Base-by-base conservation (phyloP, 2,797 vertebrate genomes). In the Acridotheres tristis region DNA sequence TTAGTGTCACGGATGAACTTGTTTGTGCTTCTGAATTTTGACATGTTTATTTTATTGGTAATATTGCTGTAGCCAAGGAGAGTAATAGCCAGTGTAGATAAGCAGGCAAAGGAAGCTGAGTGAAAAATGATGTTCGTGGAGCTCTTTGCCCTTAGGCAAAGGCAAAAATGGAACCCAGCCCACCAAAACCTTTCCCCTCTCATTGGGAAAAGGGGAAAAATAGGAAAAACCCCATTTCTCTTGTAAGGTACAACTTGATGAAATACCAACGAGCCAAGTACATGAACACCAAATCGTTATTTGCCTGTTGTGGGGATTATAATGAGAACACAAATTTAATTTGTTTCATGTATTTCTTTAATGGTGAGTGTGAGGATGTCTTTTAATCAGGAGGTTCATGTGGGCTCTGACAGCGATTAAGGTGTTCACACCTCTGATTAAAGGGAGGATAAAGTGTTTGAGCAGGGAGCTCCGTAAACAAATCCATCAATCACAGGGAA, bases 381-480 rank as follows among this genome's bases (percentile, higher is more conserved):
- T 96, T 96, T 95, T 97, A 94, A 96, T 96, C 91, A 93, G 66
- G 85, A 94, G 80, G 76, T 86, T 89, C 81, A 89, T 58, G 63
- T 88, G 92, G 45, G 76, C 87, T 96, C 94, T 96, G 94, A 94
- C 94, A 93, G 90, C 82, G 92, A 26, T 91, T 86, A 82, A 92
- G 94, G 89, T 95, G 69, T 95, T 96, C 94, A 96, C 96, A 96
- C 94, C 92, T 97, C 92, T 97, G 96, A 97, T 96, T 96, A 97
- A 97, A 96, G 94, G 81, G 74, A 89, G 89, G 91, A 75, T 95
- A 1, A 16, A 89, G 32, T 89, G 91, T 92, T 90, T 86, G 88
- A 96, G 89, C 79, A 88, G 94, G 94, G 85, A 87, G 58, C 87
- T 93, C 0, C 0, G 94, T 93, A 95, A 96, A 97, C 94, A 96